Evolutionary conservation across 2,797 vertebrate species (phyloP).

Genomic region (Enteromius afrohamiltoni): DNA sequence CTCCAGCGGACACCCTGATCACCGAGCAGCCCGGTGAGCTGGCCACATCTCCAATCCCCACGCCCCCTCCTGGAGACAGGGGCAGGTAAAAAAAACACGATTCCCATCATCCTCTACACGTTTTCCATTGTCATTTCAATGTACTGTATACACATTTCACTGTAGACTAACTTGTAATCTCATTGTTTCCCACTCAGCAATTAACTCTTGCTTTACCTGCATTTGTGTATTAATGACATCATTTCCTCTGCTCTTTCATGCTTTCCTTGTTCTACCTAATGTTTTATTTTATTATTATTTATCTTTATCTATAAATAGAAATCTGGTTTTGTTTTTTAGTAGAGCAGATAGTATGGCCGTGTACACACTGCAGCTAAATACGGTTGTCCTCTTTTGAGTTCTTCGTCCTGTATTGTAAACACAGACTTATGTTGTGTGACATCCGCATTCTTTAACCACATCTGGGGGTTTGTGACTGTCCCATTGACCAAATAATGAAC

Average conservation of each 20-base stretch:
- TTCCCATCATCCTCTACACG: conserved; percentile 47
- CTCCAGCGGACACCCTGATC: conserved; percentile 84
- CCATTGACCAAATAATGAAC: too few species aligned
- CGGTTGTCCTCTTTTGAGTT: conserved; percentile 1
- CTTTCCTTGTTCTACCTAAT: conserved; percentile 40
- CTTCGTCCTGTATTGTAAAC: conserved; percentile 26
- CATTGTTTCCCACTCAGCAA: conserved; percentile 22
- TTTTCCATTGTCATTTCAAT: conserved; percentile 57
- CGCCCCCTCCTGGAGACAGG: conserved; percentile 83
- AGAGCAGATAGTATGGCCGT: background rate
- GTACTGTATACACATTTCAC: conserved; percentile 11
- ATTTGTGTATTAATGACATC: conserved; percentile 32
- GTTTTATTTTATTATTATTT: conserved; percentile 16
- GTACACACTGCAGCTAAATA: conserved; percentile 35
- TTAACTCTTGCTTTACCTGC: conserved; percentile 25
- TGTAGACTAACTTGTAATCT: background rate
- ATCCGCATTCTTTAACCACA: too few species aligned
- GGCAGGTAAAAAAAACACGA: conserved; percentile 83
- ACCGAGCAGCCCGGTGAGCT: conserved; percentile 85
- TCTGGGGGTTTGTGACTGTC: too few species aligned
- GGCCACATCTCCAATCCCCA: conserved; percentile 78
- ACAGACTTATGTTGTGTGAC: background rate
- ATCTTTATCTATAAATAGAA: background rate
- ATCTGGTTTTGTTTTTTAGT: background rate
- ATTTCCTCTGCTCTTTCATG: conserved; percentile 41